phyloP scores from a whole-genome alignment of 2,888 invertebrate species.

The Rugalucina vietnamica region DNA sequence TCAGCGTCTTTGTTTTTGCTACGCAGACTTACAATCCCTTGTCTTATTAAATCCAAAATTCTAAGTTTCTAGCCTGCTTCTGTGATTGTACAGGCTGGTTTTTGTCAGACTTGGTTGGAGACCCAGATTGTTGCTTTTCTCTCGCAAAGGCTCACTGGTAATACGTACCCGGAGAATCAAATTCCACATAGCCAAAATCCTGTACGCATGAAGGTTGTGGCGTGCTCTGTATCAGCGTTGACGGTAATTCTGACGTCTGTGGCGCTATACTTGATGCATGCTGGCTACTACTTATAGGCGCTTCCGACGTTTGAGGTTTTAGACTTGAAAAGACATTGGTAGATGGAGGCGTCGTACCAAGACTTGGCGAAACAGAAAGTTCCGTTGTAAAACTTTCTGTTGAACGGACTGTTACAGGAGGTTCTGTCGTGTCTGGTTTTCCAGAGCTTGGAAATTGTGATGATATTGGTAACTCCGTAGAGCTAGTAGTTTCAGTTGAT shows the following conservation, averaged over 20 bases:
- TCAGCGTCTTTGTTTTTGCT: no score
- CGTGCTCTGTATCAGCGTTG: not conserved
- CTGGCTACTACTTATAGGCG: not conserved
- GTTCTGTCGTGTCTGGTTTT: not conserved
- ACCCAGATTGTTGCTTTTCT: no score
- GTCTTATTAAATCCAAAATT: no score
- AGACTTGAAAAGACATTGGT: not conserved
- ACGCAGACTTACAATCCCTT: no score
- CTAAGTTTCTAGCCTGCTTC: no score
- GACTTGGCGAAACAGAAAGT: no score
- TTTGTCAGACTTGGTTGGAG: no score
- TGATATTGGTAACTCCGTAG: not conserved
- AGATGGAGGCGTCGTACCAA: no score
- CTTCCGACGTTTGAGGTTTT: not conserved
- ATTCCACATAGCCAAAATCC: not conserved
- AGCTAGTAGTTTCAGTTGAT: not conserved
- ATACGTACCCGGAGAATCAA: not conserved
- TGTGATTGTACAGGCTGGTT: no score
- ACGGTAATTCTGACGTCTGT: not conserved
- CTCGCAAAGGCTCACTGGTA: no score
- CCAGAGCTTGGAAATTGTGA: not conserved
- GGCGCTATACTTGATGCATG: no score
- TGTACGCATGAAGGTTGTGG: not conserved
- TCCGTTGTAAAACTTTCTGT: no score
- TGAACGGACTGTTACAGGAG: not conserved